Evolutionary conservation across 2,888 invertebrate species (phyloP), one percentile per base, ranked within the genome.

Genomic region (Arge pagana): DNA sequence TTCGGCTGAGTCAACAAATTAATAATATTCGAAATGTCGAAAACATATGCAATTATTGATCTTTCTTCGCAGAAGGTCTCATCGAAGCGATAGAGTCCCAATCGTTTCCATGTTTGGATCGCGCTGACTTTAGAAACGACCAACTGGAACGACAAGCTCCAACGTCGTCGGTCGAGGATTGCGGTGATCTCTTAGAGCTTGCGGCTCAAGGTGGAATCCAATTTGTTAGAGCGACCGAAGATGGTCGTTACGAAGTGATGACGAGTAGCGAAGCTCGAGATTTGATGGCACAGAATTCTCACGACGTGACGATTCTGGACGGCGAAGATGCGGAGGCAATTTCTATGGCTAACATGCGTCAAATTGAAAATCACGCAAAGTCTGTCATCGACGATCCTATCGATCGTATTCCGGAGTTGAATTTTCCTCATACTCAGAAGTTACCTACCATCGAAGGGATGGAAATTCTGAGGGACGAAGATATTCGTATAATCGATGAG

Each of bases 211-310:
- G 76, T 36, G 76, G 73, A 39, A 76, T 77, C 54, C 77, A 78
- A 59, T 77, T 77, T 56, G 75, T 78, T 23, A 68, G 77, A 3
- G 74, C 76, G 8, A 72, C 75, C 8, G 76, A 74, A 39, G 76
- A 77, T 57, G 78, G 77, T 48, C 72, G 72, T 57, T 78, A 76
- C 60, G 77, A 77, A 56, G 74, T 77, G 39, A 71, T 73, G 64
- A 72, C 72, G n/a, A 74, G 71, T 57, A 74, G 65, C 57, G 77
- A 78, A 41, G 77, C 77, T 4, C 68, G 77, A 3, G 71, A 76
- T 51, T 58, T 77, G 50, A 77, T 77, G 72, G 70, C 71, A 1
- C 75, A 76, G 61, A 75, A 74, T 57, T 71, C 73, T 3, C 74
- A 74, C 52, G 74, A 75, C 52, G 67, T 75, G 37, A 72, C 73